phyloP scores from a whole-genome alignment of 1,140 invertebrate genomes.

The Andrena cerasifolii region DNA sequence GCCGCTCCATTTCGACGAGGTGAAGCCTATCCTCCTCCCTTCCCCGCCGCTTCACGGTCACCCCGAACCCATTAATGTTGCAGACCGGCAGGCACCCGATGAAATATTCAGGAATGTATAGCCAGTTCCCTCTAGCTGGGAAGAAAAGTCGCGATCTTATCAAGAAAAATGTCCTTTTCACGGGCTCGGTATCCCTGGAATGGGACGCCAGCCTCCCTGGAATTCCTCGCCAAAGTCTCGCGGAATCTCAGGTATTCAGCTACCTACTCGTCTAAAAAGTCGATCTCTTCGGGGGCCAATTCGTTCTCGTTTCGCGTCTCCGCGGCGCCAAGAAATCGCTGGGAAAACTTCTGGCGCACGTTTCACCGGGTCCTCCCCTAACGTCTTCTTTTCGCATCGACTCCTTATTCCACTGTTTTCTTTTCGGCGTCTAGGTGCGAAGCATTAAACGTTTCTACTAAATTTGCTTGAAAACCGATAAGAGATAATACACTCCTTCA shows the following conservation, averaged over 20 bases:
- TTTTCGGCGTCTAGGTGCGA: no score
- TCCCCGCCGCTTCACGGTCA: no score
- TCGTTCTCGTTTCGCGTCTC: background rate
- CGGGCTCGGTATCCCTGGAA: background rate
- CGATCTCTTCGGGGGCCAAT: background rate
- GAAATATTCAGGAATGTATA: background rate
- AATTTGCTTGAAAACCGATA: no score
- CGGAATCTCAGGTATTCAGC: slow-evolving; percentile 2
- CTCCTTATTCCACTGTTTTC: no score
- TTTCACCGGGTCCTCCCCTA: no score
- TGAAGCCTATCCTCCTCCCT: no score
- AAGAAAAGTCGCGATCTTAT: background rate
- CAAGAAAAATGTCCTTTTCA: background rate
- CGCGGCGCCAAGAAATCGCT: background rate
- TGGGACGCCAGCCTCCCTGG: background rate
- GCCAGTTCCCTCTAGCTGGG: background rate
- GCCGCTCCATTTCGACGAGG: background rate
- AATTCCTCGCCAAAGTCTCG: background rate
- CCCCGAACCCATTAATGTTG: no score
- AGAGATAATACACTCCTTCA: no score
- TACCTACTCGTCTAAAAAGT: background rate
- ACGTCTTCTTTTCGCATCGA: no score
- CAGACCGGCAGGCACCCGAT: background rate
- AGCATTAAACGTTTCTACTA: no score
- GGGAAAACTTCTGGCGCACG: background rate